Evolutionary conservation across 2,888 invertebrate genomes (phyloP), one percentile per base, ranked within the genome.

Genomic region (Drosophila antonietae): DNA sequence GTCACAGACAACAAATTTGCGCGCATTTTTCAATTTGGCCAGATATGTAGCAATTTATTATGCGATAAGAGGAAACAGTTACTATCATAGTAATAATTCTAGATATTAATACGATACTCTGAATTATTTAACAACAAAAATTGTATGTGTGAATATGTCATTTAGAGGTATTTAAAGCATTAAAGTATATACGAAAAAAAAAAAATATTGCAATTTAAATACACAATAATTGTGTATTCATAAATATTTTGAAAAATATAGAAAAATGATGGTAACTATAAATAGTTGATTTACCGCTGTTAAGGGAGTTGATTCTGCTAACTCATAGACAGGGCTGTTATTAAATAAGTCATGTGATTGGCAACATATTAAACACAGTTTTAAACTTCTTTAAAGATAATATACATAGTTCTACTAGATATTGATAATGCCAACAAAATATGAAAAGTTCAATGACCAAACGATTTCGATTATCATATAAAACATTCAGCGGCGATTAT

Each of bases 401-500:
- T 37, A 28, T 28, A 9, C 28, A 28, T 28, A 9, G 6, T 20
- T 10, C 0, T 10, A 10, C 1, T 20, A 28, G 8, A 46, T 8
- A 35, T 12, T n/a, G n/a, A n/a, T 47, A 39, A 4, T 5, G 49
- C 60, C 67, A 68, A 67, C 67, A 60, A 75, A 59, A 62, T 9
- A 2, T 9, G 9, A 49, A 65, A 71, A 83, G 83, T 86, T 83
- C 83, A 83, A 79, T 77, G 79, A 77, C 81, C 81, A 74, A 74
- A 71, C 44, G 64, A 76, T 73, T 82, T 82, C 73, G 73, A 80
- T 76, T 73, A 66, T 73, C 70, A 60, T 68, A 66, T 65, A 55
- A 56, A 73, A 68, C 60, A 71, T 67, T 44, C 56, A 68, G 63
- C 51, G 60, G 47, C 28, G 31, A 59, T 64, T 47, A 46, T 65